phyloP scores from a whole-genome alignment of 2,888 invertebrate genomes.

The Sabatieria punctata region DNA sequence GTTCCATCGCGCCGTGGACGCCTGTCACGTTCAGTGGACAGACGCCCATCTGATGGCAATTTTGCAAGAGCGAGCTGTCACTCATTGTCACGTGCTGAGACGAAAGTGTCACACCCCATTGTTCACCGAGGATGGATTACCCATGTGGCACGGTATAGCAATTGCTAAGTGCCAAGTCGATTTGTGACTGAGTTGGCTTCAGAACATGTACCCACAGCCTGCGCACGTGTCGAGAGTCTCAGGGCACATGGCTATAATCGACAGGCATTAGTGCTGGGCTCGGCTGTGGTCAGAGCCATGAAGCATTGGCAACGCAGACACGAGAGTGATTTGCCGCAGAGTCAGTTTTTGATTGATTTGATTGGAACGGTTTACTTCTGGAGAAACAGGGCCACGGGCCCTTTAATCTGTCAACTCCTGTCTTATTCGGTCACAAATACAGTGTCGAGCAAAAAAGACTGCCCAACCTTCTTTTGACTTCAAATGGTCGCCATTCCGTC shows the following conservation, averaged over 20 bases:
- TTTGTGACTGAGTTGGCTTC: slow-evolving; percentile 16
- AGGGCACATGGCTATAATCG: slow-evolving; percentile 58
- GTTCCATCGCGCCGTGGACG: slow-evolving; percentile 54
- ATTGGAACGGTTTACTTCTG: too few species aligned
- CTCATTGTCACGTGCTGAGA: too few species aligned
- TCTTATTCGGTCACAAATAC: too few species aligned
- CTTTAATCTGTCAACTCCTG: too few species aligned
- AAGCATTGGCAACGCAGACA: slow-evolving; percentile 36
- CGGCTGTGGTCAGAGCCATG: slow-evolving; percentile 48
- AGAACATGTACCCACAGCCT: slow-evolving; percentile 62
- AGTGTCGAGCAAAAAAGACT: too few species aligned
- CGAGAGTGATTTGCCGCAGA: slow-evolving; percentile 7
- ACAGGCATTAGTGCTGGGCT: slow-evolving; percentile 49
- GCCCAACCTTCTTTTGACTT: too few species aligned
- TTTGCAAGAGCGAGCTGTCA: too few species aligned
- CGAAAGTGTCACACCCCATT: slow-evolving; percentile 34
- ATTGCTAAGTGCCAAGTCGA: background rate
- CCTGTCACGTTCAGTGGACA: slow-evolving; percentile 61
- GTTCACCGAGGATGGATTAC: slow-evolving; percentile 57
- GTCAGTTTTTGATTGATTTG: too few species aligned
- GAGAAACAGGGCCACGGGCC: too few species aligned
- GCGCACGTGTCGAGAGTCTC: slow-evolving; percentile 60
- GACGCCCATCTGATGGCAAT: slow-evolving; percentile 58
- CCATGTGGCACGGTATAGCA: slow-evolving; percentile 56
- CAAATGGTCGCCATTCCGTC: too few species aligned